Conservation (phyloP, 2,113 vertebrate species). For the Gopherus flavomarginatus region DNA sequence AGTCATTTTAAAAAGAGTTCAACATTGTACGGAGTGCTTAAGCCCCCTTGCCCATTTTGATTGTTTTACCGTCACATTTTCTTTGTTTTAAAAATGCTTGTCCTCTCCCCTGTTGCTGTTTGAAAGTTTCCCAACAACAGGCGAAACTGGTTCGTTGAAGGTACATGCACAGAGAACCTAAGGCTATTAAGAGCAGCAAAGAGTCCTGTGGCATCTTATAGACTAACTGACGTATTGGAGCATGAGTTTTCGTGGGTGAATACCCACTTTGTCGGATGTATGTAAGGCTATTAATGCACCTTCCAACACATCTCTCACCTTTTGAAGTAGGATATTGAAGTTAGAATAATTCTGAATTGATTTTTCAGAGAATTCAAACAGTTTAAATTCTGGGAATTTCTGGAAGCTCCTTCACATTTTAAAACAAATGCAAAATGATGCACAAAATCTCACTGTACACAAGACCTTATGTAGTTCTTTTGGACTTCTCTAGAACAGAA, state of each 20-base stretch:
- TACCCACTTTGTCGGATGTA: too few species aligned
- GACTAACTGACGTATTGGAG: too few species aligned
- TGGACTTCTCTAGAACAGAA: fast-evolving
- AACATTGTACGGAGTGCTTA: background rate
- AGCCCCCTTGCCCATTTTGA: background rate
- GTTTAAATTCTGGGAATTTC: fast-evolving
- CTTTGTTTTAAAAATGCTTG: background rate
- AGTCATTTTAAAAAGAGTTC: background rate
- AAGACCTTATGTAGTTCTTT: fast-evolving
- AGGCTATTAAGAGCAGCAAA: fast-evolving
- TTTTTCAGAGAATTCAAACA: fast-evolving
- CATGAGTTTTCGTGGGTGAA: too few species aligned
- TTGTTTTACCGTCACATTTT: background rate
- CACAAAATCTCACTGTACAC: fast-evolving
- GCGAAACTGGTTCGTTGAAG: background rate
- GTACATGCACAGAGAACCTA: fast-evolving
- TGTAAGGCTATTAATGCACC: fast-evolving
- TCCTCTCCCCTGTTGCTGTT: background rate
- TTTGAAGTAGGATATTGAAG: fast-evolving
- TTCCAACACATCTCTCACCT: fast-evolving
- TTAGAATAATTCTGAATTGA: fast-evolving
- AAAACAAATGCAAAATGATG: fast-evolving
- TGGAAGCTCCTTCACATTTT: fast-evolving
- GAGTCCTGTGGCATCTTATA: too few species aligned
- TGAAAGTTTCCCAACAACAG: background rate